phyloP scores from a whole-genome alignment of 2,888 invertebrate genomes.

The Thymelicus acteon region DNA sequence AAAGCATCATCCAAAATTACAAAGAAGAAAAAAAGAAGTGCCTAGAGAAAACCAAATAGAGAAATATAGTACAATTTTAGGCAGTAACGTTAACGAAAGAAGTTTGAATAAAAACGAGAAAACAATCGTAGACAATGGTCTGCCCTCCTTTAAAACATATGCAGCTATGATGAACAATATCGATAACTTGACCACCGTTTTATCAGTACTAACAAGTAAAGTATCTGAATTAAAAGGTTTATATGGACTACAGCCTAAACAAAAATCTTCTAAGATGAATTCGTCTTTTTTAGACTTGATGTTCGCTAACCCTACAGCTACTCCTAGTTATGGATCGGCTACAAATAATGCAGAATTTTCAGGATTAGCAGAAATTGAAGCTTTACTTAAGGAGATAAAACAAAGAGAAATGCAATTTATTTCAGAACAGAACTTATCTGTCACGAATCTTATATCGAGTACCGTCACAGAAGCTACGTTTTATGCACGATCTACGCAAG shows the following conservation, averaged over 20 bases:
- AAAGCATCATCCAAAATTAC: not conserved
- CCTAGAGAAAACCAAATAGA: slow-evolving; percentile 20
- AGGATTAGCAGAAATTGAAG: slow-evolving; percentile 61
- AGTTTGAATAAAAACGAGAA: slow-evolving; percentile 10
- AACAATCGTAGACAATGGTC: not conserved
- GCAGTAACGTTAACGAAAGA: not conserved
- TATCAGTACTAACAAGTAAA: slow-evolving; percentile 30
- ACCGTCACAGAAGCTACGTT: slow-evolving; percentile 57
- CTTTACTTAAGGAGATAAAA: slow-evolving; percentile 61
- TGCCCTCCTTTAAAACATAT: slow-evolving; percentile 19
- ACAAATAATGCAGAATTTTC: slow-evolving; percentile 37
- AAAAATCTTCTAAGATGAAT: slow-evolving; percentile 1
- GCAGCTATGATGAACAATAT: slow-evolving; percentile 6
- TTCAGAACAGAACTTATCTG: slow-evolving; percentile 50
- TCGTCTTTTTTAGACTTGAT: slow-evolving; percentile 11
- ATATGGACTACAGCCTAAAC: slow-evolving; percentile 21
- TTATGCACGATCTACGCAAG: slow-evolving; percentile 48
- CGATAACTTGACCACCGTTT: slow-evolving; percentile 24
- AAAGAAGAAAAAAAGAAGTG: slow-evolving; percentile 22
- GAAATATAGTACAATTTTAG: slow-evolving; percentile 14
- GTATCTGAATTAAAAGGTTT: slow-evolving; percentile 23
- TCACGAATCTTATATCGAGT: slow-evolving; percentile 53
- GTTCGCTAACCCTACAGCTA: not conserved
- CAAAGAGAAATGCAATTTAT: slow-evolving; percentile 54
- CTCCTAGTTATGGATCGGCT: not conserved